Evolutionary conservation across 2,113 vertebrate genomes (phyloP).

Genomic region (Paraplagusia blochii): DNA sequence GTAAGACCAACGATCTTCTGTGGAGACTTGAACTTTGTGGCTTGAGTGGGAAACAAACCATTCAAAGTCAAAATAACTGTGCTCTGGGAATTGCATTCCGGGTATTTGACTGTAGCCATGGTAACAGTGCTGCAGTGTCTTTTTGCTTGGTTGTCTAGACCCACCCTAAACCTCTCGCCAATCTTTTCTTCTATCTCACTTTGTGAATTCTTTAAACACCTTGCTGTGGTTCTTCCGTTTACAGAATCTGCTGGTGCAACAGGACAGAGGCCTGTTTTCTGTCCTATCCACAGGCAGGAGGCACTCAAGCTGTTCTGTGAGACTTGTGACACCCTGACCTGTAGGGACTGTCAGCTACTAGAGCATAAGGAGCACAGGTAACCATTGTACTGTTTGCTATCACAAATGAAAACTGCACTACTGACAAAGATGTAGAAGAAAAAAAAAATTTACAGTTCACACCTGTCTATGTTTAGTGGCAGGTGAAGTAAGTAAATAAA

Average conservation of each 20-base stretch:
- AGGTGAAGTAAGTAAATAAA: no score
- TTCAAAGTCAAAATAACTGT: background rate
- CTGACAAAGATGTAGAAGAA: no score
- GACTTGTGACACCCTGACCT: slow-evolving; percentile 96
- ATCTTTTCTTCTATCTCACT: background rate
- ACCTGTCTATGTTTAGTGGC: no score
- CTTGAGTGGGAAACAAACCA: no score
- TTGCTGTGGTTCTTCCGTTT: slow-evolving; percentile 25
- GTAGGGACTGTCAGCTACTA: slow-evolving; percentile 95
- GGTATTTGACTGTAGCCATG: slow-evolving; percentile 50
- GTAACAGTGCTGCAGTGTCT: slow-evolving; percentile 42
- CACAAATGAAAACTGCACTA: no score
- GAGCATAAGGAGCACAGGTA: slow-evolving; percentile 99
- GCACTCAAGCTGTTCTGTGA: slow-evolving; percentile 98
- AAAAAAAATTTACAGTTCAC: no score
- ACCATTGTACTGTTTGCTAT: no score
- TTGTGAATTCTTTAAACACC: background rate
- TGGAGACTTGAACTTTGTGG: background rate
- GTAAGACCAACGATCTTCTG: slow-evolving; percentile 65
- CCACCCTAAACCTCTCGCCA: slow-evolving; percentile 7
- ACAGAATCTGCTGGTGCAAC: slow-evolving; percentile 88
- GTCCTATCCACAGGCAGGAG: slow-evolving; percentile 97
- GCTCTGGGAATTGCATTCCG: slow-evolving; percentile 7
- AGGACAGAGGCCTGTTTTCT: slow-evolving; percentile 95
- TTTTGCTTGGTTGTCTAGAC: slow-evolving; percentile 1